phyloP scores from a whole-genome alignment of 2,888 invertebrate species.

The Calameuta pallipes region DNA sequence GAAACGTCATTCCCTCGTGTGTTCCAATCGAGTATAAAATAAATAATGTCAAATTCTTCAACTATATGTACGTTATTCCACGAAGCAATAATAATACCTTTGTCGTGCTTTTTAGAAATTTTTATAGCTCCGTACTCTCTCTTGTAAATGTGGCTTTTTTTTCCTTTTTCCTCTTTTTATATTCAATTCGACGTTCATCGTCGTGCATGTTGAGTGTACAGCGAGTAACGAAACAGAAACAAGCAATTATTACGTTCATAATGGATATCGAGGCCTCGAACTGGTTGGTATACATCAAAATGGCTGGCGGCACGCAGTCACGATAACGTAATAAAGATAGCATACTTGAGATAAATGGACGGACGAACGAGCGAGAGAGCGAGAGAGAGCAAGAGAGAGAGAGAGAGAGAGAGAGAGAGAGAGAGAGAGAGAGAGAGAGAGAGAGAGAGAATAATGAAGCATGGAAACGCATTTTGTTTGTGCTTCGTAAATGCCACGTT shows the following conservation, averaged over 20 bases:
- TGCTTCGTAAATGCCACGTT: not conserved
- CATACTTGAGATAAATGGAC: conserved; percentile 48
- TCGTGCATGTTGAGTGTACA: conserved; percentile 30
- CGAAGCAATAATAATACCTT: too few relatives aligned
- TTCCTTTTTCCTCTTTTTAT: too few relatives aligned
- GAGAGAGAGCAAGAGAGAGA: conserved; percentile 45
- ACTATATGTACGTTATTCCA: too few relatives aligned
- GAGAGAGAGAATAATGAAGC: conserved; percentile 47
- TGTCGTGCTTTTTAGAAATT: too few relatives aligned
- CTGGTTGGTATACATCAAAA: conserved; percentile 43
- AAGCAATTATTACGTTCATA: conserved; percentile 50
- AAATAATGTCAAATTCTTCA: too few relatives aligned
- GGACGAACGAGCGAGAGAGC: conserved; percentile 36
- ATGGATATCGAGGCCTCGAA: conserved; percentile 43
- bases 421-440: conserved; percentile 49
- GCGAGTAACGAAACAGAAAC: conserved; percentile 44
- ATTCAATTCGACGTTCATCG: not conserved
- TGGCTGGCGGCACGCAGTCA: conserved; percentile 47
- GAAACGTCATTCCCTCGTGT: too few relatives aligned
- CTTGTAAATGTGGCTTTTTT: too few relatives aligned
- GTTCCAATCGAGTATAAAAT: too few relatives aligned
- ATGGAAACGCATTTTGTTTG: conserved; percentile 23
- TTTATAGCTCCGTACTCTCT: too few relatives aligned
- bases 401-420: conserved; percentile 44
- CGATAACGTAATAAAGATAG: conserved; percentile 57